These are phyloP conservation scores for Osmerus eperlanus DNA, from an alignment of 2,113 vertebrate species.

Conservation along the genomic window DNA sequence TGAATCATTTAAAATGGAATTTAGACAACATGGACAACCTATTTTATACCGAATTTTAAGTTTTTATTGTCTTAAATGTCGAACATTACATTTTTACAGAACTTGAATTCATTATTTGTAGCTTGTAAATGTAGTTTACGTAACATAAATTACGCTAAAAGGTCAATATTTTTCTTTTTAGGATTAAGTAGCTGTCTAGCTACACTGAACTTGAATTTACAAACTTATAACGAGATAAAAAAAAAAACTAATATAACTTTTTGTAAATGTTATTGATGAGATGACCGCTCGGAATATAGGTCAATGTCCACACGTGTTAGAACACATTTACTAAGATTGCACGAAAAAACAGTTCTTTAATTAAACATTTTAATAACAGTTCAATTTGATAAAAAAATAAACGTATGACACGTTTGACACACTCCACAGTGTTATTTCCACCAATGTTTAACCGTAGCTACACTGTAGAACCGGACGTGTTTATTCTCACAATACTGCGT, in stretches of 20 bases:
- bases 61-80: constrained; percentile 4
- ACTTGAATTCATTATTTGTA: too few species aligned
- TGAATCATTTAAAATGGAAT: constrained; percentile 7
- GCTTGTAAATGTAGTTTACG: too few species aligned
- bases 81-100: too few species aligned
- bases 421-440: neutral
- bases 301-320: too few species aligned
- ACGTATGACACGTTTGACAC: too few species aligned
- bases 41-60: neutral
- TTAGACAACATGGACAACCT: constrained; percentile 2
- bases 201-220: constrained; percentile 18
- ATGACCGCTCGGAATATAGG: too few species aligned
- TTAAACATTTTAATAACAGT: neutral
- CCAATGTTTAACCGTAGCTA: constrained; percentile 8
- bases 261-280: neutral
- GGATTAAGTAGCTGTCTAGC: too few species aligned
- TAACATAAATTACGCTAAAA: too few species aligned
- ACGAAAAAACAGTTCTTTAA: neutral
- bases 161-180: too few species aligned
- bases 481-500: constrained; percentile 15
- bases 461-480: constrained; percentile 19
- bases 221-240: constrained; percentile 33
- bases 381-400: constrained; percentile 5
- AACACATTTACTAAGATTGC: too few species aligned
- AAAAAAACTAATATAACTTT: constrained; percentile 12